phyloP scores from a whole-genome alignment of 2,888 invertebrate genomes.

The Lochmaea capreae region DNA sequence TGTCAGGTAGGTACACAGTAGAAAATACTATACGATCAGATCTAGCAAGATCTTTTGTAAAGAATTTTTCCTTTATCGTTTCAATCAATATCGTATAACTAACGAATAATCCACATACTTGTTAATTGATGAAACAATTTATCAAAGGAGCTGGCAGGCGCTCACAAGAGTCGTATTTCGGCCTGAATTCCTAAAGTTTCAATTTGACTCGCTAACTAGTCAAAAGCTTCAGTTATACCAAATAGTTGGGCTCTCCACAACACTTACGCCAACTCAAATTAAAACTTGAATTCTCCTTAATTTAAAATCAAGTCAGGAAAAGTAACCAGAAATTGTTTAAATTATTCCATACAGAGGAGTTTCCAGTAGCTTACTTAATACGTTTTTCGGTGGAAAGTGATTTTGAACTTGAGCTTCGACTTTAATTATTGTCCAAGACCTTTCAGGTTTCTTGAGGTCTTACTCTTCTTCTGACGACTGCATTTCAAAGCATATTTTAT shows the following conservation, averaged over 20 bases:
- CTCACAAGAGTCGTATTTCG: slow-evolving; percentile 10
- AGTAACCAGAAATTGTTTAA: slow-evolving; percentile 1
- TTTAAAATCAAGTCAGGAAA: slow-evolving; percentile 22
- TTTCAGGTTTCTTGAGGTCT: too few relatives aligned
- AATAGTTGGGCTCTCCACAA: slow-evolving; percentile 34
- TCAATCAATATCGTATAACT: slow-evolving; percentile 7
- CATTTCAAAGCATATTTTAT: too few relatives aligned
- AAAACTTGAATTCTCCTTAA: slow-evolving; percentile 32
- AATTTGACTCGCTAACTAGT: slow-evolving; percentile 25
- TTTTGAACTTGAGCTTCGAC: too few relatives aligned
- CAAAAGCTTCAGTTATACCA: slow-evolving; percentile 26
- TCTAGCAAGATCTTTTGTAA: too few relatives aligned
- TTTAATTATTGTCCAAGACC: too few relatives aligned
- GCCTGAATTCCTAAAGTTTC: slow-evolving; percentile 19
- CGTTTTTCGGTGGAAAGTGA: neutral
- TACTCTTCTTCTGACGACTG: too few relatives aligned
- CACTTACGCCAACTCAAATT: slow-evolving; percentile 29
- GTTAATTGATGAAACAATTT: slow-evolving; percentile 28
- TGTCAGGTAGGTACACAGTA: too few relatives aligned
- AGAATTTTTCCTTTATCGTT: neutral
- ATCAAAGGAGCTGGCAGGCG: slow-evolving; percentile 19
- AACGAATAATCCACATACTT: slow-evolving; percentile 28
- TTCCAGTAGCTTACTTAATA: neutral
- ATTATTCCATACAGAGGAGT: neutral
- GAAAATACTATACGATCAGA: too few relatives aligned